Evolutionary conservation across 2,888 invertebrate genomes (phyloP), one percentile per base, ranked within the genome.

Genomic region (Anaspis maculata): DNA sequence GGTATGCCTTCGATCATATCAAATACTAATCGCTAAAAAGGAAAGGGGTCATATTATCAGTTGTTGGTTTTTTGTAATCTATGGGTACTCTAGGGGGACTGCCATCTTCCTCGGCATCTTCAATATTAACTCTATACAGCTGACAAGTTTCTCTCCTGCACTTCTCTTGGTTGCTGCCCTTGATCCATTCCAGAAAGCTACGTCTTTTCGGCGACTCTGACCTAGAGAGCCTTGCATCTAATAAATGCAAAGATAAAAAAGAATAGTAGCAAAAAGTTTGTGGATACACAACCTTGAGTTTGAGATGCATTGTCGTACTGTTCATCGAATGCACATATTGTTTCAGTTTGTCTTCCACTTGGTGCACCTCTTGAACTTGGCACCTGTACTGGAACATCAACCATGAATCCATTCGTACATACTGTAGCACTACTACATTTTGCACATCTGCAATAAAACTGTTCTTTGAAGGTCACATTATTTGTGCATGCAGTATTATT

Each of bases 21-120:
- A 36, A 66, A 66, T 3, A 62, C 48, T 27, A 66, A 52, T 34
- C 58, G 46, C 65, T 65, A 43, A 26, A 47, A 44, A 16, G 10
- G 21, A 10, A 30, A 30, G 15, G 12, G 13, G 12, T 22, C 3
- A 27, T 14, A 2, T 27, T 14, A 13, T 10, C n/a, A 6, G 9
- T 25, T 6, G 9, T 5, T 9, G 19, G 9, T 21, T 16, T 30
- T 26, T 3, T 16, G 4, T n/a, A 34, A 24, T 34, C 28, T n/a
- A n/a, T n/a, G n/a, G n/a, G n/a, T n/a, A 45, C 45, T 27, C 37
- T 39, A 2, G 44, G 44, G 3, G 36, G 38, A 25, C 34, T 30
- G n/a, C 34, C 34, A 11, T 43, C 40, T 13, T 41, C 34, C 13
- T 38, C 29, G 15, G 35, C 39, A 26, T 37, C 27, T 4, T 34